Evolutionary conservation across 2,888 invertebrate genomes (phyloP).

Genomic region (Ferdinandea cuprea): DNA sequence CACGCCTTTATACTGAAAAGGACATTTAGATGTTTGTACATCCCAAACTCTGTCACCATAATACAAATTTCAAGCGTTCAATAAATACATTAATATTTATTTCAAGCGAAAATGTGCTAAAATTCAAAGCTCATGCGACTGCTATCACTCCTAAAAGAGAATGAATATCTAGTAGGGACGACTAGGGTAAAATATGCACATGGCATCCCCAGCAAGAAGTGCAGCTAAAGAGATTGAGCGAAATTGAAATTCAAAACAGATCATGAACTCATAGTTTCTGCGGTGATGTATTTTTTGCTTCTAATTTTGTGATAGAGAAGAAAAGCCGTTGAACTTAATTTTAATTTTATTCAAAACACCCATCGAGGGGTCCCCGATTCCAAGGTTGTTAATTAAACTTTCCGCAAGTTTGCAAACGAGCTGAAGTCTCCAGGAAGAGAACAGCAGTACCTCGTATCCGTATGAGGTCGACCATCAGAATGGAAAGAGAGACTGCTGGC

Average conservation of each 20-base stretch:
- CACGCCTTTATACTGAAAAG: no score
- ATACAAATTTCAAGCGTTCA: no score
- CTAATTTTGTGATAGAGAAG: neutral
- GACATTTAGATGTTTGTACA: no score
- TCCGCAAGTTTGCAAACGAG: conserved; percentile 6
- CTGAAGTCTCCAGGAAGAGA: neutral
- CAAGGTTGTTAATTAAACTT: conserved; percentile 40
- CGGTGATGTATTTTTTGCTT: neutral
- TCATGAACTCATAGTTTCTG: neutral
- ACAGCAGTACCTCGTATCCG: neutral
- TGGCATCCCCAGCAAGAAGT: neutral
- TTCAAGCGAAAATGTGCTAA: no score
- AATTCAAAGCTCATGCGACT: no score
- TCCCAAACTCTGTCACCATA: no score
- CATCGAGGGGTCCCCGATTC: neutral
- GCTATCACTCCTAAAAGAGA: no score
- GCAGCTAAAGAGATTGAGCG: conserved; percentile 3
- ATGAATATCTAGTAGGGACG: no score
- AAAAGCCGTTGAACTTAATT: conserved; percentile 22
- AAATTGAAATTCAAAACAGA: conserved; percentile 24
- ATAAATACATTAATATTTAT: no score
- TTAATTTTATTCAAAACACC: conserved; percentile 13
- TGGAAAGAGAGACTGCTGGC: conserved; percentile 2
- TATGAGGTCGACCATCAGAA: conserved; percentile 26
- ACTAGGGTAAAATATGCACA: conserved; percentile 7